Evolutionary conservation across 2,888 invertebrate genomes (phyloP), one percentile per base, ranked within the genome.

Genomic region (Halocaridina rubra): DNA sequence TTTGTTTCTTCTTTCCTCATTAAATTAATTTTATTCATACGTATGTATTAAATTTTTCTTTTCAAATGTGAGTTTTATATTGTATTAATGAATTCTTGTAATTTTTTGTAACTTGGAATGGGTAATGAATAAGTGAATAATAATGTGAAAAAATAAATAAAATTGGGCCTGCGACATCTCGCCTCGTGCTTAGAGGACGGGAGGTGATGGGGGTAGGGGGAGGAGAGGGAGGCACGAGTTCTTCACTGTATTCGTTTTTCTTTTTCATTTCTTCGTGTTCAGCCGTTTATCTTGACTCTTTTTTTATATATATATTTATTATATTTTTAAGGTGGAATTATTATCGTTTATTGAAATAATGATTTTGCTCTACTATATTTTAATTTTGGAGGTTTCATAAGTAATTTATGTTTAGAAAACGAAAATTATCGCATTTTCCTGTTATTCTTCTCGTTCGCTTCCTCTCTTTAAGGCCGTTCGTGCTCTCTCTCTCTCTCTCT

Each of bases 101-200:
- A n/a, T n/a, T n/a, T n/a, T n/a, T n/a, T n/a, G n/a, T n/a, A n/a
- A n/a, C n/a, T n/a, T n/a, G n/a, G n/a, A n/a, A n/a, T n/a, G n/a
- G n/a, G n/a, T n/a, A n/a, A n/a, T n/a, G n/a, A n/a, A n/a, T 53
- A 7, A 13, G 53, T 13, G 3, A 53, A 27, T 32, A 67, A 78
- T 67, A 64, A 80, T 57, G 19, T 22, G 57, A 46, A 13, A 32
- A 67, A 19, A 46, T 39, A 79, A 53, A 74, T 86, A 86, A 86
- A 86, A 86, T 78, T 81, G 74, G 29, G n/a, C 86, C 78, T 46
- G 57, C 33, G 81, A 86, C 79, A 53, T 86, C 86, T 16, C 33
- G 39, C 30, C 8, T 77, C 82, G 81, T 80, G 78, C 74, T 86
- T 78, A 81, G 71, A 74, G 86, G 78, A 81, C 86, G 81, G 81